phyloP scores from a whole-genome alignment of 1,140 invertebrate genomes.

The Micrasema longulum region DNA sequence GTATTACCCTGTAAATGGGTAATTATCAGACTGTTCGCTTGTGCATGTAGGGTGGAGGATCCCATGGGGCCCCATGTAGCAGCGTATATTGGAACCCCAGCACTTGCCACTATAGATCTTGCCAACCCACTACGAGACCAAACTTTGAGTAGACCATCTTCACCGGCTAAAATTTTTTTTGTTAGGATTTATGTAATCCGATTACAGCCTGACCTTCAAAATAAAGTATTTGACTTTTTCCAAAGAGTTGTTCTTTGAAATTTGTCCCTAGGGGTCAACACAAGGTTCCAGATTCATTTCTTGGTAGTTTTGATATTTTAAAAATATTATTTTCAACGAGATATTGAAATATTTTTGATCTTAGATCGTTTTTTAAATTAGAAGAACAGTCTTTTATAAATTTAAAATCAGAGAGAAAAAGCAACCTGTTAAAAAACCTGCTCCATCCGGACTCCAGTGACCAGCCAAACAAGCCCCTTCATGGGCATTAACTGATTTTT shows the following conservation, averaged over 20 bases:
- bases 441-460: constrained; percentile 93
- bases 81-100: constrained; percentile 82
- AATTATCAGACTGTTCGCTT: constrained; percentile 85
- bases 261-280: too few species aligned
- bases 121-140: constrained; percentile 98
- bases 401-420: too few species aligned
- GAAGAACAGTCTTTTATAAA: too few species aligned
- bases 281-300: too few species aligned
- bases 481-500: constrained; percentile 93
- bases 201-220: too few species aligned
- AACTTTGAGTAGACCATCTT: constrained; percentile 96
- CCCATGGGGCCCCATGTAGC: constrained; percentile 91
- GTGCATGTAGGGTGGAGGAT: constrained; percentile 85
- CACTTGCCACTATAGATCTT: constrained; percentile 88
- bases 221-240: too few species aligned
- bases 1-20: constrained; percentile 92
- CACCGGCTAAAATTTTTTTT: constrained; percentile 83
- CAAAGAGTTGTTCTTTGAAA: too few species aligned
- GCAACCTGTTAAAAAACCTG: constrained; percentile 85
- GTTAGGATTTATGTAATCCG: too few species aligned
- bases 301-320: too few species aligned
- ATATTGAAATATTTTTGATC: too few species aligned
- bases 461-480: constrained; percentile 88
- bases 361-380: too few species aligned
- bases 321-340: too few species aligned